These are phyloP conservation scores for Cyprinodon tularosa DNA, from an alignment of 2,113 vertebrate species.

Conservation along the genomic window DNA sequence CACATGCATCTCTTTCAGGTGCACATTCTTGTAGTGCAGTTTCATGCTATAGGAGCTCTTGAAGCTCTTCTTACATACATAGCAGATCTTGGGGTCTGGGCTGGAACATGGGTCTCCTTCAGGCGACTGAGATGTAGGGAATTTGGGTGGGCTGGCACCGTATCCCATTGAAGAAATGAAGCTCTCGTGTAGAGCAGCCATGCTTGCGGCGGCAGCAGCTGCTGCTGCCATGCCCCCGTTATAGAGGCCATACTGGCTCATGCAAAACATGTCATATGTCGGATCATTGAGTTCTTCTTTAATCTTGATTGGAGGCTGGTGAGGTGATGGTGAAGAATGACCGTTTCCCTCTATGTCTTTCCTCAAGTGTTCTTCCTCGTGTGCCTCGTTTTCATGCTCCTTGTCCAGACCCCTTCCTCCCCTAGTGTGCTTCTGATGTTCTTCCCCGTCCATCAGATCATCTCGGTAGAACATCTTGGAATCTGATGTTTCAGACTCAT, in stretches of 20 bases:
- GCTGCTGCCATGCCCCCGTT: slow-evolving; percentile 89
- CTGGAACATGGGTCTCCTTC: slow-evolving; percentile 96
- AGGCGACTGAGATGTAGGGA: slow-evolving; percentile 89
- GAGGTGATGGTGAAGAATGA: slow-evolving; percentile 84
- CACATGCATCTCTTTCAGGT: slow-evolving; percentile 99
- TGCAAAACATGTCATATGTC: slow-evolving; percentile 99
- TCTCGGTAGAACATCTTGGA: slow-evolving; percentile 89
- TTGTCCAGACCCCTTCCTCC: slow-evolving; percentile 63
- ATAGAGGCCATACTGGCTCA: slow-evolving; percentile 98
- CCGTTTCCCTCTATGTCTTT: slow-evolving; percentile 88
- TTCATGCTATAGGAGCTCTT: slow-evolving; percentile 99
- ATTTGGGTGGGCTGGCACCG: slow-evolving; percentile 93
- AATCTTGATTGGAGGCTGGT: slow-evolving; percentile 91
- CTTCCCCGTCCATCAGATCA: slow-evolving; percentile 92
- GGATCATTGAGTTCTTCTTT: slow-evolving; percentile 97
- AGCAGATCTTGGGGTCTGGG: slow-evolving; percentile 98
- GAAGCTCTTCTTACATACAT: slow-evolving; percentile 99
- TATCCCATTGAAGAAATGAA: slow-evolving; percentile 95
- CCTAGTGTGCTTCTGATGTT: slow-evolving; percentile 73
- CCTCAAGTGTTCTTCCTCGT: slow-evolving; percentile 71
- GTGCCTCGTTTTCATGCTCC: slow-evolving; percentile 65
- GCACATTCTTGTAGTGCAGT: slow-evolving; percentile 99
- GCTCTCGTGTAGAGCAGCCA: slow-evolving; percentile 96
- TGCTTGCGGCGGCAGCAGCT: slow-evolving; percentile 87
- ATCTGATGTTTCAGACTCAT: slow-evolving; percentile 95